Percentiles rank a stretch among this genome's conserved stretches.
phyloP scores from a whole-genome alignment of 2,797 vertebrate species.

The Lepus townsendii region DNA sequence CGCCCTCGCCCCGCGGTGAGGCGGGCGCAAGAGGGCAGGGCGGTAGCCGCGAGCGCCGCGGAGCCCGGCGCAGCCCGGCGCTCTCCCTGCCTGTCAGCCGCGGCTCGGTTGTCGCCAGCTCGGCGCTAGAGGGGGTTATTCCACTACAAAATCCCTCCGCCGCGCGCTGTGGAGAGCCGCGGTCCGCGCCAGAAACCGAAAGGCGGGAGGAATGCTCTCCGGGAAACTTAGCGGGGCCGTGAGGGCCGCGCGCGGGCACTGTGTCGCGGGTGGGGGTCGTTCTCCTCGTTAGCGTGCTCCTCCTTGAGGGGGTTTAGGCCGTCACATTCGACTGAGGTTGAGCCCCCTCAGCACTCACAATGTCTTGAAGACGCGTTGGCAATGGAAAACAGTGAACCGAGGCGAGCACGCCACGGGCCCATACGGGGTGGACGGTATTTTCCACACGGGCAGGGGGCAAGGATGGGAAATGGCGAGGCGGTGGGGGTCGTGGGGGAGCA shows the following conservation, averaged over 20 bases:
- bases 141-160: slow-evolving; percentile 68
- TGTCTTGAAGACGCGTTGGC: neutral
- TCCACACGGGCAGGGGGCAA: neutral
- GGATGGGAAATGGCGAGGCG: neutral
- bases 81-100: neutral
- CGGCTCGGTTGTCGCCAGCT: slow-evolving; percentile 59
- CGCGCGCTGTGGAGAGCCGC: neutral
- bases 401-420: neutral
- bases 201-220: neutral
- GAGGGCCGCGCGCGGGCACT: neutral
- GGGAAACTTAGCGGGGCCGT: neutral
- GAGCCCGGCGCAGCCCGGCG: neutral
- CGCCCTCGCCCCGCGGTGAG: neutral
- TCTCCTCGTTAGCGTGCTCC: neutral
- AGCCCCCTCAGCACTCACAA: neutral
- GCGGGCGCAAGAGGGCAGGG: neutral
- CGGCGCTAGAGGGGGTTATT: slow-evolving; percentile 88
- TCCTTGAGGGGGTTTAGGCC: neutral
- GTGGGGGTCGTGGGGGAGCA: neutral
- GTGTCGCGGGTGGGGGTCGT: neutral
- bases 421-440: neutral
- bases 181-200: neutral
- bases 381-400: neutral
- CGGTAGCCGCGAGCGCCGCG: neutral
- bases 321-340: neutral